Conservation (phyloP, 2,113 vertebrate species). For the Heliornis fulica region DNA sequence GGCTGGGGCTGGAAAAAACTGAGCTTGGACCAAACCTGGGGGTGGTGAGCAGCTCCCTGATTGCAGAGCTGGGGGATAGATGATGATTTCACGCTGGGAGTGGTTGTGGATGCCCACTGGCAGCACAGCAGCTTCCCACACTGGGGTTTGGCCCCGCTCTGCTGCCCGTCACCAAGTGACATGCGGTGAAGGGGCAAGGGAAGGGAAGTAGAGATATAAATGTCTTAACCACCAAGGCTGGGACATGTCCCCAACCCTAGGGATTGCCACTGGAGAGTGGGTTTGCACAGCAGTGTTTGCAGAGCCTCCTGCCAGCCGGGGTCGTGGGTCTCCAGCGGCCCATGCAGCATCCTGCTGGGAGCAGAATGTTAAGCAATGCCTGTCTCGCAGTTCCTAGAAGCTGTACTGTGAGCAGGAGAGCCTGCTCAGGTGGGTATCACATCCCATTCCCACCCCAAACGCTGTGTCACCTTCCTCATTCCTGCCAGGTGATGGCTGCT, state of each 20-base stretch:
- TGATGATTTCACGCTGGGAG: background rate
- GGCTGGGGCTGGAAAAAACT: background rate
- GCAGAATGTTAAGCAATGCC: background rate
- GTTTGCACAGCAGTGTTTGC: background rate
- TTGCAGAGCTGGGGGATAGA: background rate
- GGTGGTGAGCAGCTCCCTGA: rapidly evolving
- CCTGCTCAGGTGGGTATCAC: background rate
- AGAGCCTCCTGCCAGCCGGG: rapidly evolving
- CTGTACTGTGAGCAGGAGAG: background rate
- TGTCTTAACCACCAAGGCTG: background rate
- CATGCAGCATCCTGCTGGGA: background rate
- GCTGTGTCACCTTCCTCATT: background rate
- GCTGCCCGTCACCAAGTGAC: background rate
- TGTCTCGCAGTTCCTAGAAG: background rate
- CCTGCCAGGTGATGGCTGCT: background rate
- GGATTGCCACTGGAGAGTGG: rapidly evolving
- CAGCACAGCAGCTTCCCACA: rapidly evolving
- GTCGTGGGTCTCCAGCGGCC: rapidly evolving
- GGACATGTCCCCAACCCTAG: background rate
- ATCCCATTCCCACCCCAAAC: background rate
- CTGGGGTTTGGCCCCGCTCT: background rate
- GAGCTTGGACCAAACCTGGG: background rate
- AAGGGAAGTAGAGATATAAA: background rate
- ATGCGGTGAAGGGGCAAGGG: background rate
- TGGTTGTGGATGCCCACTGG: background rate